phyloP scores from a whole-genome alignment of 2,797 vertebrate species.

The Steatocranus sp. region DNA sequence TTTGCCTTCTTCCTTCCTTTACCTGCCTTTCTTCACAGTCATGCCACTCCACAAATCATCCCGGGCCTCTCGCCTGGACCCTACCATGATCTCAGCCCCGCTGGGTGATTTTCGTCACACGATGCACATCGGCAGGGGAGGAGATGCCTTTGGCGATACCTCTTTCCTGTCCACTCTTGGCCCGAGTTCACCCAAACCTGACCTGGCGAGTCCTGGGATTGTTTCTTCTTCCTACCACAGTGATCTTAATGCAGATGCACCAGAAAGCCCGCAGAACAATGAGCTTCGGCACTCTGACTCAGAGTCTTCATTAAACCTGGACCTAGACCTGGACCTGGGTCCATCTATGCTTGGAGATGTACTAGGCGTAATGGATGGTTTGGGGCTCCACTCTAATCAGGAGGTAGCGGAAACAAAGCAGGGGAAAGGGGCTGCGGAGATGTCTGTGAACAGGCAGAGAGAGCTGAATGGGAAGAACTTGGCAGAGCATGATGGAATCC shows the following conservation, averaged over 20 bases:
- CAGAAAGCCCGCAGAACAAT: conserved; percentile 24
- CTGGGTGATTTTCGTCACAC: conserved; percentile 90
- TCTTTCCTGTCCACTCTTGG: conserved; percentile 86
- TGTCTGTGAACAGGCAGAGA: conserved; percentile 44
- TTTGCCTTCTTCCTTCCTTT: background rate
- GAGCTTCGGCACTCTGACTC: conserved; percentile 77
- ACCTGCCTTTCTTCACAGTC: conserved; percentile 30
- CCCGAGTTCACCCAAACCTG: conserved; percentile 46
- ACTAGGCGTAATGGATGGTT: conserved; percentile 86
- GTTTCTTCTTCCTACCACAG: conserved; percentile 29
- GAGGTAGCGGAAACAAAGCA: conserved; percentile 44
- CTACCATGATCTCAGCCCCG: conserved; percentile 86
- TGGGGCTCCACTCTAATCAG: conserved; percentile 63
- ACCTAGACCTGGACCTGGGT: conserved; percentile 81
- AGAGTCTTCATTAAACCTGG: conserved; percentile 79
- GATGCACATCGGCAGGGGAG: conserved; percentile 91
- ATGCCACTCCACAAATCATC: conserved; percentile 90
- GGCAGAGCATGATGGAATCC: conserved; percentile 47
- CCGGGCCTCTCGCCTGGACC: conserved; percentile 79
- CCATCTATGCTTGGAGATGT: conserved; percentile 92
- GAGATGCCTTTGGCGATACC: conserved; percentile 91
- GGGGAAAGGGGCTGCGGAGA: conserved; percentile 26
- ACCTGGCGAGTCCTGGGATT: conserved; percentile 26
- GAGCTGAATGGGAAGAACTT: conserved; percentile 67
- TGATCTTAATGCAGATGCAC: conserved; percentile 19